Evolutionary conservation across 2,797 vertebrate genomes (phyloP).

Genomic region (Phaenicophaeus curvirostris): DNA sequence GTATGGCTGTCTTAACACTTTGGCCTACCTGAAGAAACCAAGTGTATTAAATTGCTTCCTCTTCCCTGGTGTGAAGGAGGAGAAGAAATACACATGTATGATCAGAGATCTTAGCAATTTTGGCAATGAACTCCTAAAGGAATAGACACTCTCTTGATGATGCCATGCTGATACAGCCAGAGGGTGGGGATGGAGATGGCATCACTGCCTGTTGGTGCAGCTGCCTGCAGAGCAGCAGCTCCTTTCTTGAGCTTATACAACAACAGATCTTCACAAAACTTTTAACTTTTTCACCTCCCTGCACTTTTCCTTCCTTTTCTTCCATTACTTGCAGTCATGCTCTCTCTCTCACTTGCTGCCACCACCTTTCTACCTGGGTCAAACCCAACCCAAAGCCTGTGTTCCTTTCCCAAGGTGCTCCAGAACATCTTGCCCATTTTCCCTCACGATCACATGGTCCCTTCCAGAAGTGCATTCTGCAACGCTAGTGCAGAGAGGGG

Average conservation of each 20-base stretch:
- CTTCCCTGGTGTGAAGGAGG: not conserved
- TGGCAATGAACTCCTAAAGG: not conserved
- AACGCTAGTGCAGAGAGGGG: rapidly evolving
- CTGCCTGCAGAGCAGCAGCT: not conserved
- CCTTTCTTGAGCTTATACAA: not conserved
- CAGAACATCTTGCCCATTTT: not conserved
- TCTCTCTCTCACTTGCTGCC: not conserved
- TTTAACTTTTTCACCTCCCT: not conserved
- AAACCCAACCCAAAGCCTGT: not conserved
- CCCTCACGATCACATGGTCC: not conserved
- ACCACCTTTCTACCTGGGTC: not conserved
- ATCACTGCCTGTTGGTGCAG: not conserved
- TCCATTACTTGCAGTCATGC: not conserved
- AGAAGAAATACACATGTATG: not conserved
- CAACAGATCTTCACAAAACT: not conserved
- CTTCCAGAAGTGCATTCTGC: not conserved
- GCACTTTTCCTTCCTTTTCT: not conserved
- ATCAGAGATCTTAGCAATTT: not conserved
- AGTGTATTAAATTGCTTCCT: not conserved
- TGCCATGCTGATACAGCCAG: not conserved
- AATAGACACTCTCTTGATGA: not conserved
- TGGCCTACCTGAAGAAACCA: not conserved
- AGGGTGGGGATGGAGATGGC: not conserved
- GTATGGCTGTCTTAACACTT: not conserved
- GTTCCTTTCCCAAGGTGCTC: not conserved